A percentile compares a stretch with the other conserved stretches of the same genome.
Conservation (phyloP, 1,140 invertebrate species). For the Leptonema lineaticorne region DNA sequence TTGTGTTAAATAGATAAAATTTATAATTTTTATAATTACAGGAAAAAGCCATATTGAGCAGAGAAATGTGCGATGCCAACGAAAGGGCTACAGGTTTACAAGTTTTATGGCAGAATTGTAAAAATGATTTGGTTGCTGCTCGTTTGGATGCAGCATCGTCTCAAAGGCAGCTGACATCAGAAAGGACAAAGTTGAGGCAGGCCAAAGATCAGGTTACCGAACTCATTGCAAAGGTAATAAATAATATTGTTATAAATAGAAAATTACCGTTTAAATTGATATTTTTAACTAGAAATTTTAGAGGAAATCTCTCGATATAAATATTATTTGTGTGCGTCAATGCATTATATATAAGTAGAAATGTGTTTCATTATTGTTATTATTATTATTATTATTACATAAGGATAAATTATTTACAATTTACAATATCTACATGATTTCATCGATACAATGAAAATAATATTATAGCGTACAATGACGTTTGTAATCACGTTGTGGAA, state of each 20-base stretch:
- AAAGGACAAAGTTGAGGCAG: slow-evolving; percentile 51
- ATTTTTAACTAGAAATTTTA: too few relatives aligned
- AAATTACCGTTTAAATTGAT: too few relatives aligned
- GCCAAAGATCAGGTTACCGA: slow-evolving; percentile 46
- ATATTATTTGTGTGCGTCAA: not conserved
- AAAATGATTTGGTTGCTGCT: slow-evolving; percentile 48
- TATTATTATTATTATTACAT: too few relatives aligned
- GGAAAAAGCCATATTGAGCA: slow-evolving; percentile 54
- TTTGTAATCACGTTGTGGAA: too few relatives aligned
- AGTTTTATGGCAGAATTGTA: slow-evolving; percentile 49
- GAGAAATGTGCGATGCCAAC: slow-evolving; percentile 48
- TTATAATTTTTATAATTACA: too few relatives aligned
- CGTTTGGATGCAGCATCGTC: slow-evolving; percentile 46
- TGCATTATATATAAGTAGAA: not conserved
- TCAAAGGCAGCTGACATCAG: slow-evolving; percentile 46
- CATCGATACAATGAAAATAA: too few relatives aligned
- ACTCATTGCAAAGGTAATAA: slow-evolving; percentile 51
- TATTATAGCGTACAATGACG: too few relatives aligned
- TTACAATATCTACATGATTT: too few relatives aligned
- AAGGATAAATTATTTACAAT: too few relatives aligned
- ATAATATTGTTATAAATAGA: not conserved
- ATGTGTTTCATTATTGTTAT: too few relatives aligned
- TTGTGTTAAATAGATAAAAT: too few relatives aligned
- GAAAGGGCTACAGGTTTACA: slow-evolving; percentile 49
- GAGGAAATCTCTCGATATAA: not conserved